Base-by-base conservation (phyloP, 2,888 invertebrate genomes). In the Periphyllus acericola region DNA sequence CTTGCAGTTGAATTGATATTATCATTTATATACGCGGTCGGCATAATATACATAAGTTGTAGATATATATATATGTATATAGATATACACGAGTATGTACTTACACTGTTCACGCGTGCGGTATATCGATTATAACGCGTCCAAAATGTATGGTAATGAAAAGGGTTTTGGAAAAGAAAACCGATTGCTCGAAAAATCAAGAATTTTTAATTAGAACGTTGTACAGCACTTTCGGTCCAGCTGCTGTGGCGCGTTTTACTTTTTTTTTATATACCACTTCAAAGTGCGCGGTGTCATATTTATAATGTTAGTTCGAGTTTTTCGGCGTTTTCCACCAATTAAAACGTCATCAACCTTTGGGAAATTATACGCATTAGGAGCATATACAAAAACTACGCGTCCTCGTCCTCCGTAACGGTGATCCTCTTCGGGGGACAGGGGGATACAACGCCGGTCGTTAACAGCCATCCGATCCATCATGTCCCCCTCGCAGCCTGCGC, bases 401-500 rank as follows among this genome's bases (percentile, higher is more conserved):
- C n/a, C 71, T 79, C 71, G 14, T 86, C 40, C 40, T 86, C 68
- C 71, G n/a, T n/a, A 52, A 29, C n/a, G 71, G 34, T 21, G 60
- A 46, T 34, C 71, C 32, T 68, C 68, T 40, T 9, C 25, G 55
- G 55, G 40, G 25, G 78, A 19, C 68, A 21, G 76, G 36, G 74
- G 85, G 25, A 40, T 25, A 76, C 60, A 32, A 79, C 72, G 74
- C n/a, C 32, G 87, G 87, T 87, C 87, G 87, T 87, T 87, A 87
- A 87, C 87, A 81, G 81, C 80, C 81, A 74, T 79, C 87, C 80
- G 60, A 87, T 87, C 87, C 87, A 81, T 87, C 87, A 87, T 75
- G 80, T 87, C 36, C 66, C 78, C 71, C 55, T 29, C 29, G 4
- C 86, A 3, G 40, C 6, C 80, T 25, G 87, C 74, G 87, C 74